Conservation (phyloP, 2,797 vertebrate species). For the Luscinia megarhynchos region DNA sequence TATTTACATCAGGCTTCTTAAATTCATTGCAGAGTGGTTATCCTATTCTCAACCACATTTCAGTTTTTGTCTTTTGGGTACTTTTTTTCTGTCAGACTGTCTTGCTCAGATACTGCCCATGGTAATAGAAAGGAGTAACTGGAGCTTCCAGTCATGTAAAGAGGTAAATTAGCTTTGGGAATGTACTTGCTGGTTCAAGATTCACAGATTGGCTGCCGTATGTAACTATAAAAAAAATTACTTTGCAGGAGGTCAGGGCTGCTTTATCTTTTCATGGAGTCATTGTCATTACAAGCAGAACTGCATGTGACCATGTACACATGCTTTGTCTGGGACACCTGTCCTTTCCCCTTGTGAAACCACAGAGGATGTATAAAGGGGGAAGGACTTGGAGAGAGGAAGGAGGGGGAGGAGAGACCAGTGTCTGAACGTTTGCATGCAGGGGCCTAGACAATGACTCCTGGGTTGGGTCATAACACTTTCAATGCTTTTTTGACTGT, state of each 20-base stretch:
- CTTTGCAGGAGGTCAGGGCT: not conserved
- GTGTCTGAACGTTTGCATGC: not conserved
- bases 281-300: not conserved
- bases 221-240: not conserved
- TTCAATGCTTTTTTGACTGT: not conserved
- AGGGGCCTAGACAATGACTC: not conserved
- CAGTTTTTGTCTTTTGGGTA: not conserved
- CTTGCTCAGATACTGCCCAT: not conserved
- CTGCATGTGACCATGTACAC: rapidly evolving
- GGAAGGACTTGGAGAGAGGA: not conserved
- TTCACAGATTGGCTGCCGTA: not conserved
- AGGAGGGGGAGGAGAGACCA: not conserved
- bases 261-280: not conserved
- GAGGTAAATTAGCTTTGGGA: not conserved
- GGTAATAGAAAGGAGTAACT: not conserved
- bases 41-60: not conserved
- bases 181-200: not conserved
- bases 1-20: not conserved
- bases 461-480: not conserved
- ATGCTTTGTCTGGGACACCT: not conserved
- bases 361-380: not conserved
- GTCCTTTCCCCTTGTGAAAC: not conserved
- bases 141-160: not conserved
- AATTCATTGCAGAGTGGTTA: not conserved
- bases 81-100: not conserved